phyloP scores from a whole-genome alignment of 2,797 vertebrate species.

The Macropus fuliginosus region DNA sequence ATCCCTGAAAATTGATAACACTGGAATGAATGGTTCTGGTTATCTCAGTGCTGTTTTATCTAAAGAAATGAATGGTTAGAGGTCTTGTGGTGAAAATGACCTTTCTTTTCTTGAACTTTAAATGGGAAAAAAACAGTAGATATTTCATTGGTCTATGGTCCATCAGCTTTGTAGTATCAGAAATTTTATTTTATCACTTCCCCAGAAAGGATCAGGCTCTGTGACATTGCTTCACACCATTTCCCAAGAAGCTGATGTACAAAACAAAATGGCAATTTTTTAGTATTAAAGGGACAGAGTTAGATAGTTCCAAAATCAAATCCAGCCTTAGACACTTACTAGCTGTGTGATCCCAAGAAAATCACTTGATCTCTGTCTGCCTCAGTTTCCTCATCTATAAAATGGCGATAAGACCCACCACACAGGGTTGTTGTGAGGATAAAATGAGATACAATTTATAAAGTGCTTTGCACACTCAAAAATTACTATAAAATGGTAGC shows the following conservation, averaged over 20 bases:
- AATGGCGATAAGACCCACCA: too few species aligned
- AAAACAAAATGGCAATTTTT: conserved; percentile 36
- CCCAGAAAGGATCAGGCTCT: neutral
- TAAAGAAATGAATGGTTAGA: neutral
- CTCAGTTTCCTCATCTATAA: neutral
- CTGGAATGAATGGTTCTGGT: neutral
- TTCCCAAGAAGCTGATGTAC: neutral
- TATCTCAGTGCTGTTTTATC: neutral
- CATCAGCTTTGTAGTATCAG: conserved; percentile 24
- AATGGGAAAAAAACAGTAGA: neutral
- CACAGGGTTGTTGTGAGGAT: neutral
- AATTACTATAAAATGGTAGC: neutral
- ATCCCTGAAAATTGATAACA: neutral
- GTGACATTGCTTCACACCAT: neutral
- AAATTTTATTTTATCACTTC: neutral
- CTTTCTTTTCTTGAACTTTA: neutral
- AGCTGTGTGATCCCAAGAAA: neutral
- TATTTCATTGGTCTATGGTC: neutral
- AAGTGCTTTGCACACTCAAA: neutral
- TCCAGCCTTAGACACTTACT: neutral
- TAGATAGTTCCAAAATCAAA: neutral
- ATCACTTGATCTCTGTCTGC: neutral
- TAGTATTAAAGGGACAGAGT: neutral
- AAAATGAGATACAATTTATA: neutral
- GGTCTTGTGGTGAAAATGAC: neutral